These are phyloP conservation scores for Saguinus midas DNA, from an alignment of 2,113 vertebrate species.

Conservation along the genomic window DNA sequence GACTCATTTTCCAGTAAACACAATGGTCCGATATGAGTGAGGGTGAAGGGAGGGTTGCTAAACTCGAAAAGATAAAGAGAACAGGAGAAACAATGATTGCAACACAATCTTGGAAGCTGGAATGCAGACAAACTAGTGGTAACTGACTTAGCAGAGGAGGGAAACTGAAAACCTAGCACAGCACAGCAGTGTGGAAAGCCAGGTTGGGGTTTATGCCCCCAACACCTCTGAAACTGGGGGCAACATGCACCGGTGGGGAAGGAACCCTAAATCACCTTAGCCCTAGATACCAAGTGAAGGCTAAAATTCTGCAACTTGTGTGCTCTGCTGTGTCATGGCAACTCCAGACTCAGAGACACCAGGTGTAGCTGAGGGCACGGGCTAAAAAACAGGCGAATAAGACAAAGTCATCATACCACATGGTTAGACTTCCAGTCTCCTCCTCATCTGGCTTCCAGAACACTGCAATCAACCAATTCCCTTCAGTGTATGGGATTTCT, in stretches of 20 bases:
- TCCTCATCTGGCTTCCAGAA: neutral
- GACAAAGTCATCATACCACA: neutral
- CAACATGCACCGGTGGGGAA: neutral
- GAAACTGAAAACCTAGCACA: neutral
- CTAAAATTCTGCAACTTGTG: neutral
- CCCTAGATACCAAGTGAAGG: neutral
- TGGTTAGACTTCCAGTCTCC: neutral
- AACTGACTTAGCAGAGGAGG: neutral
- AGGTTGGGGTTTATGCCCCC: neutral
- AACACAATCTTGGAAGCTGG: neutral
- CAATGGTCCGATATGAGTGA: neutral
- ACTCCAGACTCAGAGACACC: neutral
- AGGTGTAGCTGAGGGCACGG: neutral
- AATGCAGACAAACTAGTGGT: neutral
- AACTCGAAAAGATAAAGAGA: neutral
- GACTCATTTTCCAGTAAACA: neutral
- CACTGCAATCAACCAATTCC: no score
- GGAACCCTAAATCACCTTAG: rapidly evolving
- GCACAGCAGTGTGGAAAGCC: neutral
- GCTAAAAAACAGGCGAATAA: neutral
- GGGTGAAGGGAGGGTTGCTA: neutral
- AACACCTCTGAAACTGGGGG: neutral
- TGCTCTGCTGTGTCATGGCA: neutral
- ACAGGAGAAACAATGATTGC: neutral
- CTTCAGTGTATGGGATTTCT: neutral